Base-by-base conservation (phyloP, 2,888 invertebrate genomes). In the Vanessa cardui region DNA sequence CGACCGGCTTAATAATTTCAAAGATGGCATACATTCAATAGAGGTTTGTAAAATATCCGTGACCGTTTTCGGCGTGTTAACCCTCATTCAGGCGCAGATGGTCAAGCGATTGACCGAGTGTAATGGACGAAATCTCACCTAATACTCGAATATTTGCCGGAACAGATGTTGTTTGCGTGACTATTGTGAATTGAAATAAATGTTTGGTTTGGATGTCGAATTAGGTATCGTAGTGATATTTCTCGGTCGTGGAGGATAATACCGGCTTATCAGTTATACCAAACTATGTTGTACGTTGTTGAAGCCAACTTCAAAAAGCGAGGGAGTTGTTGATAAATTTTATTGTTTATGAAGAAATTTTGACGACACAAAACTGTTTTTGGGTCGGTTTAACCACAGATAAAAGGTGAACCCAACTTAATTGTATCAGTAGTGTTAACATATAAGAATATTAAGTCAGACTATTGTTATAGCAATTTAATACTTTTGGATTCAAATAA, bases 21-120 rank as follows among this genome's bases (percentile, higher is more conserved):
- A 56, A 56, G 56, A 56, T 39, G 18, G 56, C n/a, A 33, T 9
- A 18, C 47, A 47, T 46, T 60, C 31, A 61, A 68, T 64, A 49
- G 39, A 59, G 49, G 58, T 59, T 47, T 59, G 45, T 66, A 63
- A 63, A 63, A 71, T 69, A 72, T 63, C 58, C 73, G 71, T 74
- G 73, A 71, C 62, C 69, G 62, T 71, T 72, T 72, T 67, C 58
- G 71, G 50, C 33, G 54, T 69, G 61, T 66, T 64, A 63, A 69
- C 72, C 60, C 65, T 66, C 66, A 58, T 70, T 69, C 75, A 71
- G 76, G 71, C 85, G 81, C 90, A 91, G 90, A 91, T 91, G 91
- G 89, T 83, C 88, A 82, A 78, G 78, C 89, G 83, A 90, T 90
- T 89, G 87, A 87, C 87, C 86, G 82, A 79, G 79, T 78, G 80